Conservation (phyloP, 2,888 invertebrate genomes). For the Beris chalybata region DNA sequence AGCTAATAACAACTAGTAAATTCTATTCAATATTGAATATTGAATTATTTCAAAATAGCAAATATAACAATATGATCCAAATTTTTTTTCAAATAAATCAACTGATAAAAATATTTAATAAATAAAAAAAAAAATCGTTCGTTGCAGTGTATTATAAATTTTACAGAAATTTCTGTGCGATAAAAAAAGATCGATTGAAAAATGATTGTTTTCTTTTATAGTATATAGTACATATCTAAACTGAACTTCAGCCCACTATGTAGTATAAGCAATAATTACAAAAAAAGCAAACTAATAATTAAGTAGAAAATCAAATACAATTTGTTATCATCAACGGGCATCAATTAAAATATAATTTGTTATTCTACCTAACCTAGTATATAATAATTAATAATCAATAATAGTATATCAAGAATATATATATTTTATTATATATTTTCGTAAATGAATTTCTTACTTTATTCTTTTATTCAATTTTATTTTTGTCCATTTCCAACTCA, state of each 20-base stretch:
- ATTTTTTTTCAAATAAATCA: too few relatives aligned
- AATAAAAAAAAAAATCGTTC: too few relatives aligned
- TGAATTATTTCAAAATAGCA: too few relatives aligned
- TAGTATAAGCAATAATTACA: neutral
- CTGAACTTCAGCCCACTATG: neutral
- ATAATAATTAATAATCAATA: slow-evolving; percentile 38
- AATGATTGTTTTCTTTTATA: too few relatives aligned
- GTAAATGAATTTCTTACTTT: slow-evolving; percentile 11
- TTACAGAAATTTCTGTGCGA: too few relatives aligned
- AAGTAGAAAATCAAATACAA: slow-evolving; percentile 5
- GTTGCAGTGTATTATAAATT: too few relatives aligned
- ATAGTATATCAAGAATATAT: slow-evolving; percentile 39
- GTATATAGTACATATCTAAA: too few relatives aligned
- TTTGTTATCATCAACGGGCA: slow-evolving; percentile 22
- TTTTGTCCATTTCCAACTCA: neutral
- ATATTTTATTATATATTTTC: slow-evolving; percentile 26
- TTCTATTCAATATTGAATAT: too few relatives aligned
- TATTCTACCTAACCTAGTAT: slow-evolving; percentile 41
- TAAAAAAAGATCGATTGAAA: too few relatives aligned
- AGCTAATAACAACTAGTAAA: too few relatives aligned
- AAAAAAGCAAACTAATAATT: slow-evolving; percentile 8
- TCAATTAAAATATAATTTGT: slow-evolving; percentile 42
- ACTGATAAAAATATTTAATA: too few relatives aligned
- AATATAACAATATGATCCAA: too few relatives aligned
- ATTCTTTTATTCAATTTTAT: slow-evolving; percentile 2